These are phyloP conservation scores for Anolis sagrei DNA, from an alignment of 2,113 vertebrate species.

Conservation along the genomic window DNA sequence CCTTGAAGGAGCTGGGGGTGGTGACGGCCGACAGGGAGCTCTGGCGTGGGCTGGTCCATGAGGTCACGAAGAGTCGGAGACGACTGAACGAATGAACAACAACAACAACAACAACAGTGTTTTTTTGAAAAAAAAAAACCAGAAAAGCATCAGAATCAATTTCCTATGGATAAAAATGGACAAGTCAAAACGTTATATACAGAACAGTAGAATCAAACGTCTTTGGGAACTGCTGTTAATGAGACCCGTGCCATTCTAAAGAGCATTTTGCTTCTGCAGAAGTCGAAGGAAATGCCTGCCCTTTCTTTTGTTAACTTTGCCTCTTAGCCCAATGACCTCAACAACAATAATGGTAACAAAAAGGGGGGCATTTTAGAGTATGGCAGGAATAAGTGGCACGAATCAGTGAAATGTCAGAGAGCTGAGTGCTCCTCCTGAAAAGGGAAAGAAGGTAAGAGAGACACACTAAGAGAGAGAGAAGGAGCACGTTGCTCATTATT, in stretches of 20 bases:
- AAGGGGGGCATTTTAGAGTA: background rate
- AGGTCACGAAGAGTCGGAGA: too few species aligned
- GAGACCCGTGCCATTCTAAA: background rate
- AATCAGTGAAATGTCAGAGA: conserved; percentile 33
- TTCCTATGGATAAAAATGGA: too few species aligned
- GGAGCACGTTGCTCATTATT: conserved; percentile 43
- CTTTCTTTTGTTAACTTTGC: background rate
- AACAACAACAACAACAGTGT: too few species aligned
- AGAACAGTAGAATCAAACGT: too few species aligned
- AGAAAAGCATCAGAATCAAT: too few species aligned
- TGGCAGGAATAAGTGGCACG: conserved; percentile 9
- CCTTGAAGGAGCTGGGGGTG: too few species aligned
- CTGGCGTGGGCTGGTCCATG: too few species aligned
- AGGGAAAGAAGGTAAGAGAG: background rate
- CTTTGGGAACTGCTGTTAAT: background rate
- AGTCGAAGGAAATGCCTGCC: background rate
- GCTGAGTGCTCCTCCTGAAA: conserved; percentile 49
- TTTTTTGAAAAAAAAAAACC: too few species aligned
- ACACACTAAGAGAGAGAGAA: background rate
- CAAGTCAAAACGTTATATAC: too few species aligned
- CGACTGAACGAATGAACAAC: too few species aligned
- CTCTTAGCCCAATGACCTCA: background rate
- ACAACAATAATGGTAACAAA: background rate
- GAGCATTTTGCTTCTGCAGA: background rate
- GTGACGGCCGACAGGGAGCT: too few species aligned